Base-by-base conservation (phyloP, 1,140 invertebrate genomes). In the Apis florea region DNA sequence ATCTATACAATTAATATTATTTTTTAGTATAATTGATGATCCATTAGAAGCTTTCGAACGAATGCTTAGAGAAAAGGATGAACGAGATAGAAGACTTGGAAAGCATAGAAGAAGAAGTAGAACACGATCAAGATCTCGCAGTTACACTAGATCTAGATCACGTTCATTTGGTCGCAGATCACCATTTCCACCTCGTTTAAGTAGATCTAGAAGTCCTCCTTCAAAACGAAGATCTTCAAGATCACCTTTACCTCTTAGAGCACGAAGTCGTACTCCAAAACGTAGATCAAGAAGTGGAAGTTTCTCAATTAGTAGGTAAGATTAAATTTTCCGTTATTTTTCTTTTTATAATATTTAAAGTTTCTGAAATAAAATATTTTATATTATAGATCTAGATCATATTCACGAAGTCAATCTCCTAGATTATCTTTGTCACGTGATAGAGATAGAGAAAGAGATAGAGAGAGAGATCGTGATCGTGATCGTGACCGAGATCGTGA, bases 1-100 rank as follows among this genome's bases (percentile, higher is more conserved):
- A 26, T 53, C 17, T 17, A 31, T 54, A 19, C 63, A 59, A 56
- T 58, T 19, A 51, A 78, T 67, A 88, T 74, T 72, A 85, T 87
- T 75, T 90, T 93, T 63, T 86, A 96, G 96, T 40, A 94, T 95
- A n/a, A 96, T 96, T 71, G 96, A 97, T 89, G 97, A 98, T 93
- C 96, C 97, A 15, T 90, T 98, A 84, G 97, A 97, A 90, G 97
- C 96, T 69, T 98, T 98, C 92, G 96, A 98, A 90, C 94, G 97
- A 83, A 97, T 98, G 93, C 94, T 98, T 82, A 94, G 96, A 80
- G 97, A 98, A 91, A 97, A 97, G 93, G 97, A 97, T 91, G 96
- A 96, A 90, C 93, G 95, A 58, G 95, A 96, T 76, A 93, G 95
- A 83, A 94, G 96, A 54, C 94, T 96, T 68, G 96, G 96, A 79